Base-by-base conservation (phyloP, 1,140 invertebrate genomes). In the Schmidtea mediterranea region DNA sequence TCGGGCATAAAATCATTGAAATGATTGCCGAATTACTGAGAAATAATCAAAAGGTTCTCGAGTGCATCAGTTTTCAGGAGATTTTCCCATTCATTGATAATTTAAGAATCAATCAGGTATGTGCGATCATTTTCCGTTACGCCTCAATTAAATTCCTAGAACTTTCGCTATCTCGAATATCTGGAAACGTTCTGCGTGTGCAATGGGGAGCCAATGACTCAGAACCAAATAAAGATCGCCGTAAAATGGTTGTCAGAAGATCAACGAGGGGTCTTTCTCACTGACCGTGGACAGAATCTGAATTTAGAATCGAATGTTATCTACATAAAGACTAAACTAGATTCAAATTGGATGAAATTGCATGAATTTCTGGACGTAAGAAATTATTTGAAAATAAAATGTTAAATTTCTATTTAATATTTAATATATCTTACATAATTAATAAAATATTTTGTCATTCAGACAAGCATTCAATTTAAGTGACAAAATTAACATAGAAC, bases 201-300 rank as follows among this genome's bases (percentile, higher is more conserved):
- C 51, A 59, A 65, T 52, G 59, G 62, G 16, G 56, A 65, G 1
- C 57, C 62, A 5, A 62, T 65, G 19, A 58, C 62, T 22, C 60
- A 66, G 53, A 66, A 66, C 53, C 63, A 66, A 51, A 59, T 56
- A 8, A 63, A 66, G 50, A 66, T 66, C 3, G 60, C 62, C 36
- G 51, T 62, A 51, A 51, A 56, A 36, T 65, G 62, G 62, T 56
- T 65, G 49, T 54, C 57, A 56, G 52, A 51, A n/a, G 57, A 58
- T n/a, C 52, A 61, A 55, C 55, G 55, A 36, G 58, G 56, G 55
- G 55, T 63, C 1, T 61, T 55, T 49, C 52, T 56, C 38, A 61
- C 57, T 22, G 59, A 62, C 19, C 40, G 59, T 13, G 60, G 58
- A 5, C 49, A 59, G 51, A 58, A 59, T 36, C 56, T 59, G 32